Conservation (phyloP, 2,888 invertebrate genomes). For the Synanthedon myopaeformis region DNA sequence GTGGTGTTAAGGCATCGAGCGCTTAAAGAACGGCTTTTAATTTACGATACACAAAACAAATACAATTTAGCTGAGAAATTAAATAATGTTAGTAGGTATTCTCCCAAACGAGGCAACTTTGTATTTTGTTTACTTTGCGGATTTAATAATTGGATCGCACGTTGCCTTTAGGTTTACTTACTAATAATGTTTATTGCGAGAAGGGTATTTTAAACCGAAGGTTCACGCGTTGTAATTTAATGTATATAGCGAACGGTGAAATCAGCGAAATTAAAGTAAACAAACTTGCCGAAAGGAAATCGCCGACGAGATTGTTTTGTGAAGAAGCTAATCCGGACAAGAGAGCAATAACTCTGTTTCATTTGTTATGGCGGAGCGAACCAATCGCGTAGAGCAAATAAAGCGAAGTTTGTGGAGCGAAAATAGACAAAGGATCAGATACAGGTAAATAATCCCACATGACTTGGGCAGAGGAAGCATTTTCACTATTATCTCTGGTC, state of each 20-base stretch:
- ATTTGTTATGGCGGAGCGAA: conserved; percentile 57
- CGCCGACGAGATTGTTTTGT: conserved; percentile 26
- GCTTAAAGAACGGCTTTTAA: background rate
- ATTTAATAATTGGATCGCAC: background rate
- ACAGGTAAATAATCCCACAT: conserved; percentile 55
- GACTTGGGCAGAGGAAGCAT: conserved; percentile 42
- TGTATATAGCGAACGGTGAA: conserved; percentile 6
- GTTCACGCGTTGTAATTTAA: background rate
- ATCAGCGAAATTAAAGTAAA: conserved; percentile 16
- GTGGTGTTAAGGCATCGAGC: no score
- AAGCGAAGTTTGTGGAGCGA: conserved; percentile 56
- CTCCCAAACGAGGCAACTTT: background rate
- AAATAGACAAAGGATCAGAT: conserved; percentile 63
- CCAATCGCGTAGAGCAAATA: conserved; percentile 60
- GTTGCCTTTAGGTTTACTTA: background rate
- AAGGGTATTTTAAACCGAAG: background rate
- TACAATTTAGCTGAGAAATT: background rate
- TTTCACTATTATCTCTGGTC: conserved; percentile 37
- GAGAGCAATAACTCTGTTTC: conserved; percentile 54
- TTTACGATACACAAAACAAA: background rate
- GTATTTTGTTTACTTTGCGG: background rate
- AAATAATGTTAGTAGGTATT: background rate
- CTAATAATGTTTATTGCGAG: background rate
- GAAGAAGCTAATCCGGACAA: conserved; percentile 44
- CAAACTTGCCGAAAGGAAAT: conserved; percentile 16